These are phyloP conservation scores for Mylabris phalerata DNA, from an alignment of 1,140 invertebrate species.

Conservation along the genomic window DNA sequence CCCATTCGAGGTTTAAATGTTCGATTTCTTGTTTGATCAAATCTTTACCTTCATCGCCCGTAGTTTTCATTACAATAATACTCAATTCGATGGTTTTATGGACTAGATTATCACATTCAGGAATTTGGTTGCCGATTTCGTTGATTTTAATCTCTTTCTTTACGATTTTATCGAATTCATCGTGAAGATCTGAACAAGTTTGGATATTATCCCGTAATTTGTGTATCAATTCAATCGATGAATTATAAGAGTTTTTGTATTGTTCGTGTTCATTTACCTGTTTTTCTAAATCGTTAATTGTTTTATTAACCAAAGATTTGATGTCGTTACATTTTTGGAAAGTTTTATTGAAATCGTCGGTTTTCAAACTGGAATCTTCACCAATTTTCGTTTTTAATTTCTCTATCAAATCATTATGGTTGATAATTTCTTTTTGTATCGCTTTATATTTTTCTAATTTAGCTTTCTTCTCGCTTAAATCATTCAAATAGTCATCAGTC, in stretches of 20 bases:
- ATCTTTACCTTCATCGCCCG: conserved; percentile 80
- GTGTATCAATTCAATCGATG: conserved; percentile 82
- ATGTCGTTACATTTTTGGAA: conserved; percentile 65
- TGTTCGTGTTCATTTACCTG: conserved; percentile 83
- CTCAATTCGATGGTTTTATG: conserved; percentile 69
- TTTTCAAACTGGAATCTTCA: conserved; percentile 59
- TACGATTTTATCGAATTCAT: conserved; percentile 67
- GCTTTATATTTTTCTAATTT: conserved; percentile 75
- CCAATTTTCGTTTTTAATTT: conserved; percentile 59
- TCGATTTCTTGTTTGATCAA: conserved; percentile 76
- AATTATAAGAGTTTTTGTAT: conserved; percentile 74
- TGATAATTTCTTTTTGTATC: conserved; percentile 67
- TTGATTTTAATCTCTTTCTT: conserved; percentile 67
- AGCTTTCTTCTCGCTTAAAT: conserved; percentile 84
- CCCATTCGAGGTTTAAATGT: conserved; percentile 80
- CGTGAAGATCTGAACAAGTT: conserved; percentile 75
- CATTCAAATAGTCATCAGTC: conserved; percentile 65
- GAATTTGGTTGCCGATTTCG: conserved; percentile 58
- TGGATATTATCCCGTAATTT: conserved; percentile 76
- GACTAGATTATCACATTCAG: conserved; percentile 65
- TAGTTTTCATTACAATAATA: conserved; percentile 70
- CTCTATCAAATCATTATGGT: conserved; percentile 67
- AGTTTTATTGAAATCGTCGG: conserved; percentile 60
- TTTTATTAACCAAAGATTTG: conserved; percentile 55
- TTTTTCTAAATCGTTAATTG: conserved; percentile 60